Base-by-base conservation (phyloP, 2,888 invertebrate genomes). In the Caenorhabditis wallacei region DNA sequence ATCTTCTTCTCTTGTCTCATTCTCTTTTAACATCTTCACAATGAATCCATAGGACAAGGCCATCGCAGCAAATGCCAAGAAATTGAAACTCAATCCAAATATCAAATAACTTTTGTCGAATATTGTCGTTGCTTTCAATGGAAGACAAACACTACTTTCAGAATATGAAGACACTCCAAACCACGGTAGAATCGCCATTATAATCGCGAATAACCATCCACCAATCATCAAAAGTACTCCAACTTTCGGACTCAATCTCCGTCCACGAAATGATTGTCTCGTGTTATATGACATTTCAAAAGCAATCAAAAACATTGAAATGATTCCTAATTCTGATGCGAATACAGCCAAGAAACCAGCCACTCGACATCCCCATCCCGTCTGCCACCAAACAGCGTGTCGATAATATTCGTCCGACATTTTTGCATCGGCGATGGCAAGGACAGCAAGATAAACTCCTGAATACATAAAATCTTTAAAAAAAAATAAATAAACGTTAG, bases 331-430 rank as follows among this genome's bases (percentile, higher is more conserved):
- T 93, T 98, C 97, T 76, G 95, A 95, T 0, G 96, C 95, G 90
- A 96, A 96, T 0, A 96, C 95, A 7, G 97, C 97, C 59, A 98
- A 94, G 92, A 98, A 97, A 35, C 98, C 98, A 1, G 97, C 97
- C 61, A 97, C 94, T 91, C 96, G 95, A 93, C 98, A 98, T 30
- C 96, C 96, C 46, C 95, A 89, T 22, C 87, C 95, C 95, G 87
- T 96, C 94, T 98, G 98, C 98, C 98, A 98, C 0, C 96, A 95
- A 85, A 98, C 97, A 18, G 98, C 98, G 93, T 96, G 96, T 94
- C 95, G 96, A 88, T 97, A 95, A 93, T 98, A 98, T 93, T 97
- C 96, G 26, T 98, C 97, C 80, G 98, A 93, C 0, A 98, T 98
- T 24, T 96, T 96, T 0, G 97, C 97, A 93, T 98, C 98, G 68